phyloP scores from a whole-genome alignment of 2,113 vertebrate species.

The Podarcis raffonei region DNA sequence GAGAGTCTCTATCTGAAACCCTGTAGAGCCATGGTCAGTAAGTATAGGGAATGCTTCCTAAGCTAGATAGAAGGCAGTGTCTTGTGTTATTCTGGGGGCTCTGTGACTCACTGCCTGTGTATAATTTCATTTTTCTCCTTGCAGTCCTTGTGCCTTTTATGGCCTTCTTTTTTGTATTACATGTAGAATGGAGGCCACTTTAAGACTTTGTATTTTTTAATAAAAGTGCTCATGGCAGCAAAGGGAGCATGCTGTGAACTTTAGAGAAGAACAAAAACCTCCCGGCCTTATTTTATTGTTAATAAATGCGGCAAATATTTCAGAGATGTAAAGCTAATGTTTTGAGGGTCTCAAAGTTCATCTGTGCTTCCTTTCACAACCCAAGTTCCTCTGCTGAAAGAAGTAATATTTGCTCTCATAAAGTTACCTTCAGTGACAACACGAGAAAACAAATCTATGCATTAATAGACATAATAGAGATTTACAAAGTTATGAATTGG shows the following conservation, averaged over 20 bases:
- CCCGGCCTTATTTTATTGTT: slow-evolving; percentile 8
- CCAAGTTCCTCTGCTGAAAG: not conserved
- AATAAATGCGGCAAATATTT: not conserved
- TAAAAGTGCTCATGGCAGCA: not conserved
- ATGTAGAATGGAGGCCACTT: not conserved
- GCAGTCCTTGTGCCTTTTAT: no score
- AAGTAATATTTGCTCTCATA: not conserved
- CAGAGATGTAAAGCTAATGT: not conserved
- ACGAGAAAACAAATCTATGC: not conserved
- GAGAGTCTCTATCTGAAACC: no score
- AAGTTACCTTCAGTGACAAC: not conserved
- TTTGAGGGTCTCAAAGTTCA: not conserved
- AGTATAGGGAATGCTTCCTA: no score
- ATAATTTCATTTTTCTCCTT: no score
- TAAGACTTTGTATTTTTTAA: not conserved
- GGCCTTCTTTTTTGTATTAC: not conserved
- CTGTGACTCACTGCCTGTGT: no score
- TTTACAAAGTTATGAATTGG: not conserved
- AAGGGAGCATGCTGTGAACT: not conserved
- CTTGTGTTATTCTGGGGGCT: no score
- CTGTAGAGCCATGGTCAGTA: no score
- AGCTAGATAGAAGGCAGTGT: no score
- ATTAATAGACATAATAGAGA: not conserved
- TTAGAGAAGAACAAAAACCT: not conserved
- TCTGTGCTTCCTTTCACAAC: not conserved